phyloP scores from a whole-genome alignment of 2,113 vertebrate species.

The Hassar affinis region DNA sequence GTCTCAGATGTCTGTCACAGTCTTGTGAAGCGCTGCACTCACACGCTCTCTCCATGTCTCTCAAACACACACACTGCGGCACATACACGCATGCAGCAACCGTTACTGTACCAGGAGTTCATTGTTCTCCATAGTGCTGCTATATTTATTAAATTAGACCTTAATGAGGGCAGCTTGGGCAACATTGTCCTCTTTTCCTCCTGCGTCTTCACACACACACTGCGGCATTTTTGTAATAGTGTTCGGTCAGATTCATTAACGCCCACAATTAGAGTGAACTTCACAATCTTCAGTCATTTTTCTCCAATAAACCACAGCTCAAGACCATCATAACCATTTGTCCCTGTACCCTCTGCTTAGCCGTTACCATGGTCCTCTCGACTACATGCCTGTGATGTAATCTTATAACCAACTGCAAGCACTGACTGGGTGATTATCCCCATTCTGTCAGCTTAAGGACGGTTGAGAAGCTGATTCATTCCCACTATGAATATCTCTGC shows the following conservation, averaged over 20 bases:
- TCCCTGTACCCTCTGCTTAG: background rate
- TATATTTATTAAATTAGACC: constrained; percentile 46
- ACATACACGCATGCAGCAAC: background rate
- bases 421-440: constrained; percentile 22
- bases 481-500: constrained; percentile 23
- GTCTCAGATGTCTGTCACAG: constrained; percentile 67
- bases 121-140: constrained; percentile 46
- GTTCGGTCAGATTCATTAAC: constrained; percentile 24
- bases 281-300: constrained; percentile 29
- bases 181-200: constrained; percentile 35
- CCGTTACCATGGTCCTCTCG: background rate
- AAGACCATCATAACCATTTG: constrained; percentile 7
- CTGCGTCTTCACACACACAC: background rate
- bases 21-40: constrained; percentile 40
- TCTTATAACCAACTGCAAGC: constrained; percentile 21
- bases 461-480: constrained; percentile 28
- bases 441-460: constrained; percentile 35
- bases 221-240: constrained; percentile 23
- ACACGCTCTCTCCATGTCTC: constrained; percentile 2
- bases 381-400: constrained; percentile 18
- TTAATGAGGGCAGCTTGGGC: constrained; percentile 41
- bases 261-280: constrained; percentile 5
- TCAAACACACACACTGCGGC: background rate
- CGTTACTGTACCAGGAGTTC: constrained; percentile 34
- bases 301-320: constrained; percentile 21